Base-by-base conservation (phyloP, 2,797 vertebrate species). In the Trachops cirrhosus region DNA sequence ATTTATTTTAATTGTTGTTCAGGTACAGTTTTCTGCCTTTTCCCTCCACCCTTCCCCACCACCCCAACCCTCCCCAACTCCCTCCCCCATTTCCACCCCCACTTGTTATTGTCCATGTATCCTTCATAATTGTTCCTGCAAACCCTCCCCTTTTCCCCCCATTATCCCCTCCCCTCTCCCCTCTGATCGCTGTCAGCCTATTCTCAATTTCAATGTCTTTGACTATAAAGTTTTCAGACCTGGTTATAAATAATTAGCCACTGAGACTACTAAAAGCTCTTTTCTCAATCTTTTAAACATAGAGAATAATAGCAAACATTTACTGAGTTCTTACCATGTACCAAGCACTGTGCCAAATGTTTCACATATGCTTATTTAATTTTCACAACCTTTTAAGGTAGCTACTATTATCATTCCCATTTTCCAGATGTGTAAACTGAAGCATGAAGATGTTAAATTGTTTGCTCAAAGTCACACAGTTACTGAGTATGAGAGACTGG, bases 251-350 rank as follows among this genome's bases (percentile, higher is more conserved):
- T 59, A 74, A 68, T 75, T 75, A 95, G 41, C 54, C 68, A 54
- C 21, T 59, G 57, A 89, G 79, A 79, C 9, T 39, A 50, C 26
- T 21, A 62, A 68, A 88, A 50, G 1, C 7, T 59, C 34, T 82
- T 93, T 87, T 67, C n/a, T 87, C 6, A 12, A 21, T 79, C 73
- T 92, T 41, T 85, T n/a, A n/a, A n/a, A 93, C 92, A 67, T 75
- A 77, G 46, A 88, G 64, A 34, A 95, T 50, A 79, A 19, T 3
- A 46, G 39, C 34, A 75, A 75, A 84, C 12, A 34, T 59, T 59
- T 48, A 32, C 2, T 41, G 26, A 83, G 67, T 6, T 34, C n/a
- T 29, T 75, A 70, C 14, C 19, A 67, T 21, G 44, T 46, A 48
- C n/a, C 26, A 34, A 46, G 22, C 44, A 34, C 48, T 52, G 32